Percentiles rank a stretch among this genome's conserved stretches.
Conservation (phyloP, 1,140 invertebrate species). For the Paracyclopina nana region DNA sequence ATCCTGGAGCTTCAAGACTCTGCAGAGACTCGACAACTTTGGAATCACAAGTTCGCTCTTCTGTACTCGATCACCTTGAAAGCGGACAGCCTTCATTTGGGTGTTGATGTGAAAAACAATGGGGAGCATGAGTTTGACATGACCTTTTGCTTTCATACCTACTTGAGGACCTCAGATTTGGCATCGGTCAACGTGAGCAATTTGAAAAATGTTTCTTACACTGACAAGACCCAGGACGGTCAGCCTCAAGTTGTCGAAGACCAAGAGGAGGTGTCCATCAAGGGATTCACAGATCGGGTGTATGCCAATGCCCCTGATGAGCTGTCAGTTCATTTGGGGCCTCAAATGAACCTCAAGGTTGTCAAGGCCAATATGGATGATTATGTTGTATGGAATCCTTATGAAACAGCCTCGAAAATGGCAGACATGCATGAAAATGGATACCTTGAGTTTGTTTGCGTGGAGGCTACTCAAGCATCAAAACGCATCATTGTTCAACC, state of each 20-base stretch:
- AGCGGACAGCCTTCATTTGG: constrained; percentile 76
- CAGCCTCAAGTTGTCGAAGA: background rate
- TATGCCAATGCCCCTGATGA: background rate
- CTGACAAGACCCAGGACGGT: background rate
- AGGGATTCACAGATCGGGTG: background rate
- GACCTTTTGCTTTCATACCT: constrained; percentile 76
- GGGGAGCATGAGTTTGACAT: constrained; percentile 58
- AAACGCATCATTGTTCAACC: constrained; percentile 60
- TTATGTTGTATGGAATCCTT: constrained; percentile 80
- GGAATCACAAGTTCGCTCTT: constrained; percentile 54
- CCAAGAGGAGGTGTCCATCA: background rate
- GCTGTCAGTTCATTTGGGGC: background rate
- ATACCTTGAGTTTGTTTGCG: constrained; percentile 82
- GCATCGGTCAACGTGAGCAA: constrained; percentile 50
- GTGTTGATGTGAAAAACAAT: constrained; percentile 71
- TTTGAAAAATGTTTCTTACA: background rate
- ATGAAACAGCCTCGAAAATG: constrained; percentile 79
- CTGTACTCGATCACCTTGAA: constrained; percentile 58
- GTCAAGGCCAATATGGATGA: background rate
- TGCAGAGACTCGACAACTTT: constrained; percentile 74
- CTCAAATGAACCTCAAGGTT: background rate
- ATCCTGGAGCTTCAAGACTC: constrained; percentile 82
- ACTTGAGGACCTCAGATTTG: constrained; percentile 84
- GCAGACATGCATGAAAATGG: constrained; percentile 83
- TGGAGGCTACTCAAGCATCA: constrained; percentile 71